Conservation (phyloP, 2,797 vertebrate species). For the Cichlasoma orientale region DNA sequence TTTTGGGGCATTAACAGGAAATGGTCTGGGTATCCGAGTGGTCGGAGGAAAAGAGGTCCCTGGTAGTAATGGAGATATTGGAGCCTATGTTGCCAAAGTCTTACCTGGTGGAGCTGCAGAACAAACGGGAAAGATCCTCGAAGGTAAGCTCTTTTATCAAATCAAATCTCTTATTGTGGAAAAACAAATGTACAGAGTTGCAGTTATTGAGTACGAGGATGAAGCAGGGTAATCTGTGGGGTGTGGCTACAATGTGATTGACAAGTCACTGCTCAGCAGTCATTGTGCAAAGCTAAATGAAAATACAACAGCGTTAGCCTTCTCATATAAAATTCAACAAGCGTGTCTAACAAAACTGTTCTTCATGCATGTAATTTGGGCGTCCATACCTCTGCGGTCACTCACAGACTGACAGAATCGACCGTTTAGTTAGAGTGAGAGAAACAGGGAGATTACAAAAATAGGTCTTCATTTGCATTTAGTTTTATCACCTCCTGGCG, state of each 20-base stretch:
- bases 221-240: background rate
- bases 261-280: background rate
- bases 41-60: slow-evolving; percentile 98
- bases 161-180: background rate
- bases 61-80: slow-evolving; percentile 90
- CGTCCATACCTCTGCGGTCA: background rate
- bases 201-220: background rate
- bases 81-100: slow-evolving; percentile 97
- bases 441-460: background rate
- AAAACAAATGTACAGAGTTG: background rate
- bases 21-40: slow-evolving; percentile 91
- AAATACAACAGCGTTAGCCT: background rate
- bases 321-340: background rate
- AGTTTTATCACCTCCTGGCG: background rate
- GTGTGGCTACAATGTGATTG: background rate
- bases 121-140: slow-evolving; percentile 93
- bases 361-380: background rate
- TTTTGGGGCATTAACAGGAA: slow-evolving; percentile 72
- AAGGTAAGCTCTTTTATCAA: slow-evolving; percentile 84
- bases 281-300: background rate
- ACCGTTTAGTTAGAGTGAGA: background rate
- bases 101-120: slow-evolving; percentile 94
- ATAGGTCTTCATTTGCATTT: background rate
- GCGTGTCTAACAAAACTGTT: background rate
- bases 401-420: background rate